Evolutionary conservation across 1,140 invertebrate species (phyloP), one percentile per base, ranked within the genome.

Genomic region (Anoplophora glabripennis): DNA sequence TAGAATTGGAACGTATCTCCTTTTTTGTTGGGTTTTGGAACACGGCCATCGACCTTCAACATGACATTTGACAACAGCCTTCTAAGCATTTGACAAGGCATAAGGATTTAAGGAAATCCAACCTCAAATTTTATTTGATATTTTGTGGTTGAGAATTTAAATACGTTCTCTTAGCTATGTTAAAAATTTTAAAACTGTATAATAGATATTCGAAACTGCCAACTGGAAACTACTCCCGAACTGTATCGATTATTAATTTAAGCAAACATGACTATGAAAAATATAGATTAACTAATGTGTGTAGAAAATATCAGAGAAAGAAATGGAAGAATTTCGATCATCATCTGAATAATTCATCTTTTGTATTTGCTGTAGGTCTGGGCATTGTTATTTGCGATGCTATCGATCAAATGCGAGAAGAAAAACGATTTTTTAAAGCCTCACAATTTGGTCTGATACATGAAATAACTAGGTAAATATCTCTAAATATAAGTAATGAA

Each of bases 371-470:
- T 35, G 8, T 54, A 33, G 52, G 38, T 11, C 11, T 40, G 12
- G 40, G 52, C 4, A 34, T 44, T 11, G 52, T 54, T 14, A 33
- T 34, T 44, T 54, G 52, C 21, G 52, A 54, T 44, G 33, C 36
- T 4, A 21, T 4, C 7, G 8, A 14, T 5, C 15, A 33, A 10
- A 41, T 42, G 28, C 18, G 40, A 28, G 52, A 54, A 49, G 59
- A 70, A 14, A 85, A 83, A 69, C 73, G 75, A 57, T 83, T 87
- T 61, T 84, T 88, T 62, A 77, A 79, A 65, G 83, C 85, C 51
- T 83, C 83, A 7, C 81, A 84, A 67, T 77, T 80, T 74, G 86
- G 86, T 38, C 80, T 85, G 71, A 72, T 82, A 37, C 68, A 77
- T 63, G 84, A 88, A 72, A 66, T 89, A 36, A 78, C 70, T 67